These are phyloP conservation scores for Drosophila orena DNA, from an alignment of 1,140 invertebrate genomes.

Conservation along the genomic window DNA sequence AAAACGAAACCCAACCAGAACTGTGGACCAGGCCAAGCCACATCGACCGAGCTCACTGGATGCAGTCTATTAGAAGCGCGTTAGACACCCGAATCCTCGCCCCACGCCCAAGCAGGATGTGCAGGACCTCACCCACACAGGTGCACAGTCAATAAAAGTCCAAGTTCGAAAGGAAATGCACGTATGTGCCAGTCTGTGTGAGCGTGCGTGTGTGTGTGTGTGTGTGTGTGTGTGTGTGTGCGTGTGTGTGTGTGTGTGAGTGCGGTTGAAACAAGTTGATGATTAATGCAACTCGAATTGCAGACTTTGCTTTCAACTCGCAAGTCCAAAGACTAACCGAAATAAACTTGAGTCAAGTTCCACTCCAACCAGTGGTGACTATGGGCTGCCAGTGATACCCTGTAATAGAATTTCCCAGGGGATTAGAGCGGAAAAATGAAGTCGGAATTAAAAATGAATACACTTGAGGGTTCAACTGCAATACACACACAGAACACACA, in stretches of 20 bases:
- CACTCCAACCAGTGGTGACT: constrained; percentile 14
- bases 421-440: not conserved
- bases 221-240: constrained; percentile 9
- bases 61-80: constrained; percentile 79
- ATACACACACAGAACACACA: not conserved
- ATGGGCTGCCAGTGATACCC: not conserved
- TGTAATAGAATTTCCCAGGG: not conserved
- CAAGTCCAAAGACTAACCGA: constrained; percentile 43
- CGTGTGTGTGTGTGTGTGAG: not conserved
- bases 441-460: not conserved
- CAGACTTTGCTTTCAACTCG: constrained; percentile 51
- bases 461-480: not conserved
- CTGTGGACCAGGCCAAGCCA: constrained; percentile 7
- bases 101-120: too few relatives aligned
- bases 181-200: not conserved
- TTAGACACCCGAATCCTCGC: constrained; percentile 36
- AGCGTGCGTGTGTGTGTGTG: not conserved
- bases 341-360: constrained; percentile 52
- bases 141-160: constrained; percentile 71
- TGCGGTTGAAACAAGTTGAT: constrained; percentile 73
- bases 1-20: constrained; percentile 24
- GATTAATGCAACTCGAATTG: constrained; percentile 77
- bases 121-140: not conserved
- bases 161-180: constrained; percentile 35
- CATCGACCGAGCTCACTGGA: constrained; percentile 45